Evolutionary conservation across 2,113 vertebrate species (phyloP), one percentile per base, ranked within the genome.

Genomic region (Heptranchias perlo): DNA sequence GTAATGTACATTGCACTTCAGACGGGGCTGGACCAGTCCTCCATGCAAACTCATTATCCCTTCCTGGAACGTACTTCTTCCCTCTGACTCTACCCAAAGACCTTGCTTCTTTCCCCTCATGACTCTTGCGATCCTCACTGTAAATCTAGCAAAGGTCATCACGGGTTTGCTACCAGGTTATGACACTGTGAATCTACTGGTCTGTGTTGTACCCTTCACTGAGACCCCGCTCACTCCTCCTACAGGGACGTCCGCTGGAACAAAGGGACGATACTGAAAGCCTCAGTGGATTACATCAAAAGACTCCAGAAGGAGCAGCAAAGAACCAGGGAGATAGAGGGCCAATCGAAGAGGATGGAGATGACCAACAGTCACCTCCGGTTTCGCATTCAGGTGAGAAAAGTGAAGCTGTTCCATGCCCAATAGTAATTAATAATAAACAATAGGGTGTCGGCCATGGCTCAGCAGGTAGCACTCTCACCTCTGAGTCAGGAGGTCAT

Each of bases 171-270:
- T 61, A 61, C 25, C 3, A 0, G 39, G 23, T 31, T 28, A 6
- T 82, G 86, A 35, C 28, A 4, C 16, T 23, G n/a, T 44, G 69
- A 44, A 14, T 13, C 76, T 44, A 21, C 64, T 62, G 64, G 21
- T 47, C 21, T 65, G 21, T 47, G 47, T 28, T 47, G 31, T 62
- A 6, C 62, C 64, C 25, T 31, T 47, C 23, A 14, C 21, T 64
- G 35, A 94, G n/a, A 0, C 28, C 52, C 28, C 52, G 25, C 28
- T 54, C 49, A 2, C 86, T 39, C 78, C 44, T 86, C 25, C 94
- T 21, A 0, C 97, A 99, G 99, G 96, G 99, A 99, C 0, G 98
- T 99, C 89, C 99, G 99, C 97, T 99, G 99, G 99, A 99, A 99
- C 97, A 99, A 99, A 97, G 99, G 99, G 96, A 99, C 99, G 16